Conservation (phyloP, 2,888 invertebrate genomes). For the Coremacera marginata region DNA sequence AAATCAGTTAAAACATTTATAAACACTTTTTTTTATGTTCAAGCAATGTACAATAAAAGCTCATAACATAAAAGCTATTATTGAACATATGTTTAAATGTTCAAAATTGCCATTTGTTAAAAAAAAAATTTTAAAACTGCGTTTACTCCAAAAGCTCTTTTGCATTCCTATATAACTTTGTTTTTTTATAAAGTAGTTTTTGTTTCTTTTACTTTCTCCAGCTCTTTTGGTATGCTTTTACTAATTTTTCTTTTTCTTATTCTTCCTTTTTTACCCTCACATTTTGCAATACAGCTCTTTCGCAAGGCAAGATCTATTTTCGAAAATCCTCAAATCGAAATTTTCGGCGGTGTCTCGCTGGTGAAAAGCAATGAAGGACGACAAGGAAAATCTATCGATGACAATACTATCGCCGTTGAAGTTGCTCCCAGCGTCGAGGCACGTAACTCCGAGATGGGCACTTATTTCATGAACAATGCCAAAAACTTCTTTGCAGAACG, state of each 20-base stretch:
- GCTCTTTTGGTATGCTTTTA: not conserved
- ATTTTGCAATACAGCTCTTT: constrained; percentile 69
- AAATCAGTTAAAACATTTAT: too few species aligned
- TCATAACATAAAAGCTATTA: too few species aligned
- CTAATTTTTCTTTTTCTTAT: constrained; percentile 20
- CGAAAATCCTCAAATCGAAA: constrained; percentile 72
- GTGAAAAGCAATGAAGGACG: constrained; percentile 67
- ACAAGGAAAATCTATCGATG: constrained; percentile 69
- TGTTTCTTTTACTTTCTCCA: too few species aligned
- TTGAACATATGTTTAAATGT: too few species aligned
- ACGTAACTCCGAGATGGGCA: constrained; percentile 73
- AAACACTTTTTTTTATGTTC: too few species aligned
- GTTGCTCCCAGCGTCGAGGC: constrained; percentile 70
- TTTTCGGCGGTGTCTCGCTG: constrained; percentile 73
- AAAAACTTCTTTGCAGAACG: constrained; percentile 73
- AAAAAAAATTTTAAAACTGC: too few species aligned
- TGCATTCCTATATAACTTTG: too few species aligned
- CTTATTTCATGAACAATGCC: constrained; percentile 72
- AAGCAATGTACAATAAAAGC: too few species aligned
- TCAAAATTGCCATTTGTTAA: too few species aligned
- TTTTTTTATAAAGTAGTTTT: too few species aligned
- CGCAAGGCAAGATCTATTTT: constrained; percentile 74
- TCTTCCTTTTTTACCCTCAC: constrained; percentile 20
- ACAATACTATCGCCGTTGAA: constrained; percentile 71
- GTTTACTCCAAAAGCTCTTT: too few species aligned